Conservation (phyloP, 2,888 invertebrate genomes). For the Alviniconcha strummeri region DNA sequence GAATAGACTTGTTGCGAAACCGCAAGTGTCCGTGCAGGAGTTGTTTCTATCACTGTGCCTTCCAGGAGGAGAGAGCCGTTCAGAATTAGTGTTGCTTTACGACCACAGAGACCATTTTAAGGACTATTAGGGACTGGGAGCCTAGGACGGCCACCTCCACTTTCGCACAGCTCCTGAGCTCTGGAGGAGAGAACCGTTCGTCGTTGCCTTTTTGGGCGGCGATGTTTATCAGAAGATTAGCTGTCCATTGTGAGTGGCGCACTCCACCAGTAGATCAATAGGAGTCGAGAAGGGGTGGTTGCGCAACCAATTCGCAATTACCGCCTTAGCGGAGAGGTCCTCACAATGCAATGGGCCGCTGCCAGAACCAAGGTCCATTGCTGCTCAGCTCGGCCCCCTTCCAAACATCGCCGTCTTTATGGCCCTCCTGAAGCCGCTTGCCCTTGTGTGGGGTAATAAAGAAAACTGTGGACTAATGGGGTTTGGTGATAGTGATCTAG, state of each 20-base stretch:
- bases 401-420: background rate
- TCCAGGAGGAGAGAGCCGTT: no score
- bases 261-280: constrained; percentile 13
- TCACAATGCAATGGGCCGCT: constrained; percentile 15
- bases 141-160: no score
- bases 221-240: constrained; percentile 21
- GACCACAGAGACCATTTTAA: no score
- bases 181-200: no score
- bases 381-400: background rate
- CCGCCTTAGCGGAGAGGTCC: background rate
- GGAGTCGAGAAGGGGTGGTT: background rate
- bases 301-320: constrained; percentile 26
- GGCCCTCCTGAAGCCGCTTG: background rate
- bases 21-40: no score
- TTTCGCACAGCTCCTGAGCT: no score
- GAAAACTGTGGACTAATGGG: background rate
- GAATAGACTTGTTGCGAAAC: no score
- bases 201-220: no score
- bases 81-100: no score
- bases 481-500: no score
- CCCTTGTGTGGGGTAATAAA: background rate
- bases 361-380: background rate
- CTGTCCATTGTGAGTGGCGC: constrained; percentile 17
- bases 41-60: no score
- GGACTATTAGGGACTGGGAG: no score